A percentile compares a stretch with the other conserved stretches of the same genome.
These are phyloP conservation scores for Calameuta filiformis DNA, from an alignment of 2,888 invertebrate genomes.

Conservation along the genomic window DNA sequence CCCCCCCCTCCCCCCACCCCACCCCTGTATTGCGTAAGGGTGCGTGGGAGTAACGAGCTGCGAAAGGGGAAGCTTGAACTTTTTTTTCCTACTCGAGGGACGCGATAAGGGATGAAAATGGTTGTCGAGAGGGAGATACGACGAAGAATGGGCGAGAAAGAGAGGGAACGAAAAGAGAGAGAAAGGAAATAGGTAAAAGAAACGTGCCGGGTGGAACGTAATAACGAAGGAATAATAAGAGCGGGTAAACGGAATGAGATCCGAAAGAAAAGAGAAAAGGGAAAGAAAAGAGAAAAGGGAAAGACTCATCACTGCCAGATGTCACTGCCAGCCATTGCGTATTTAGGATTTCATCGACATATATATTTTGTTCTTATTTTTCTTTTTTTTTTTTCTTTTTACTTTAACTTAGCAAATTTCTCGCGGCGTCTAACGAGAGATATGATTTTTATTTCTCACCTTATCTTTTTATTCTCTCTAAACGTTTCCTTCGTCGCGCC, in stretches of 20 bases:
- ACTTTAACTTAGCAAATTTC: background rate
- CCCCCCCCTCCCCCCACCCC: too few species aligned
- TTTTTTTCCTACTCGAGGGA: slow-evolving; percentile 7
- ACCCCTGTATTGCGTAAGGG: background rate
- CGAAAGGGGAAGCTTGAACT: slow-evolving; percentile 4
- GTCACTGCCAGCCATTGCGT: slow-evolving; percentile 30
- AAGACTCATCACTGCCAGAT: slow-evolving; percentile 41
- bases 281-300: slow-evolving; percentile 15
- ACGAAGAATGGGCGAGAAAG: background rate
- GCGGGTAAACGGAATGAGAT: slow-evolving; percentile 22
- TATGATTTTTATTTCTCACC: background rate
- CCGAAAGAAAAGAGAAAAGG: slow-evolving; percentile 7
- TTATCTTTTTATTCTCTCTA: background rate
- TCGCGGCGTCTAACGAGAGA: background rate
- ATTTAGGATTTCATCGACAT: background rate
- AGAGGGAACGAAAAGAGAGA: background rate
- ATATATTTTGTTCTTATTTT: slow-evolving; percentile 2
- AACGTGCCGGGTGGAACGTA: background rate
- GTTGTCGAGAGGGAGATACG: background rate
- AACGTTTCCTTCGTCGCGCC: background rate
- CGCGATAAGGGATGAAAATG: background rate
- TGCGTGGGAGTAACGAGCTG: background rate
- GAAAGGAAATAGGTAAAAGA: background rate
- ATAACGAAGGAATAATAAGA: background rate
- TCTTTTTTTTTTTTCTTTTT: slow-evolving; percentile 1